Percentiles rank a stretch among this genome's conserved stretches.
Evolutionary conservation across 2,797 vertebrate species (phyloP).

Genomic region (Hephaestus fuliginosus): DNA sequence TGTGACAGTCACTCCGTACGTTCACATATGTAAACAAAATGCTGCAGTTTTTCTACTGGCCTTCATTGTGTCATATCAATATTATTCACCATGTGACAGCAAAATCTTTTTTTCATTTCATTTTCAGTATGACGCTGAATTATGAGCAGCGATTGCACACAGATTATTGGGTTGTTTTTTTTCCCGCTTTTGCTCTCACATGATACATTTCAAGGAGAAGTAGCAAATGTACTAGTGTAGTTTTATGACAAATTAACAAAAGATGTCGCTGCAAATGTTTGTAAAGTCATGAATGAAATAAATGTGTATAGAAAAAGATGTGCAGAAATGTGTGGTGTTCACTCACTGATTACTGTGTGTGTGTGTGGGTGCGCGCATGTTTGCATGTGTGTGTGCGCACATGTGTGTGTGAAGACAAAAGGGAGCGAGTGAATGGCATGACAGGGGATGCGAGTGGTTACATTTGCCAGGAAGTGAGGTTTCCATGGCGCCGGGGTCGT

Average conservation of each 20-base stretch:
- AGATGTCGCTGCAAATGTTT: slow-evolving; percentile 70
- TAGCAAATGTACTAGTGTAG: slow-evolving; percentile 74
- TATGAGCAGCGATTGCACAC: slow-evolving; percentile 22
- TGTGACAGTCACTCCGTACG: slow-evolving; percentile 40
- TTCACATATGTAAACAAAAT: slow-evolving; percentile 52
- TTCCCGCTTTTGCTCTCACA: slow-evolving; percentile 45
- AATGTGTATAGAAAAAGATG: slow-evolving; percentile 73
- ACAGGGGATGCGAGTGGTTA: slow-evolving; percentile 41
- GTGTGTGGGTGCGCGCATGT: no score
- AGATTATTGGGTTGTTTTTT: slow-evolving; percentile 16
- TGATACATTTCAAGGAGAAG: slow-evolving; percentile 60
- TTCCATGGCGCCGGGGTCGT: slow-evolving; percentile 74
- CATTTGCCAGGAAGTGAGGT: slow-evolving; percentile 67
- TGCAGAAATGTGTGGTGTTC: slow-evolving; percentile 41
- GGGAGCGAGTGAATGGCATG: slow-evolving; percentile 33
- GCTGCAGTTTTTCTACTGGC: slow-evolving; percentile 59
- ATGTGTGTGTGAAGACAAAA: slow-evolving; percentile 36
- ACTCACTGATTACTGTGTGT: slow-evolving; percentile 36
- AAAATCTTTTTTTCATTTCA: background rate
- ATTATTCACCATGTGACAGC: slow-evolving; percentile 24
- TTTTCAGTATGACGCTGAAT: slow-evolving; percentile 34
- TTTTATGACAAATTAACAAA: slow-evolving; percentile 76
- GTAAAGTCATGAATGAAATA: slow-evolving; percentile 79
- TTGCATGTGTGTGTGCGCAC: no score
- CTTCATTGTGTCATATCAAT: slow-evolving; percentile 51